Evolutionary conservation across 2,888 invertebrate species (phyloP).

Genomic region (Arge pagana): DNA sequence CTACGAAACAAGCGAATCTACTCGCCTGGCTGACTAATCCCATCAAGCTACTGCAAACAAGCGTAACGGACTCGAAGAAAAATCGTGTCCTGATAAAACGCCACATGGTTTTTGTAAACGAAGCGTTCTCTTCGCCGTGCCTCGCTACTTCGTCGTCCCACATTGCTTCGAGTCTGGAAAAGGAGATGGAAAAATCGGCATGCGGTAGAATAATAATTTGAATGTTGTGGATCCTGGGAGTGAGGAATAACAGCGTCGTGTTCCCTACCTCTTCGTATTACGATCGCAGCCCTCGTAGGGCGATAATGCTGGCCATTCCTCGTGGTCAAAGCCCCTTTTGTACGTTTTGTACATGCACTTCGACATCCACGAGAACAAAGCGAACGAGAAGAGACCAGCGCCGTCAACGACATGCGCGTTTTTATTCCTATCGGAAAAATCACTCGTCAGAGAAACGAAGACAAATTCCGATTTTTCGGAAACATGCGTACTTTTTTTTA

Average conservation of each 20-base stretch:
- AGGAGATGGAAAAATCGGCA: too few species aligned
- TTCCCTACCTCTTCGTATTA: slow-evolving; percentile 60
- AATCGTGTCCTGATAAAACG: slow-evolving; percentile 60
- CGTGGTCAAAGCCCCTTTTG: slow-evolving; percentile 54
- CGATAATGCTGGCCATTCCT: slow-evolving; percentile 56
- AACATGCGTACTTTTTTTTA: slow-evolving; percentile 36
- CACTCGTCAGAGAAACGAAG: too few species aligned
- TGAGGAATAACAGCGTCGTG: too few species aligned
- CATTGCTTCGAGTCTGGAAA: slow-evolving; percentile 60
- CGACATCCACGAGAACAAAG: slow-evolving; percentile 62
- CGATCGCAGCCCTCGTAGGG: slow-evolving; percentile 59
- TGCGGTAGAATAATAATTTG: too few species aligned
- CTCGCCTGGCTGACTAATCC: slow-evolving; percentile 63
- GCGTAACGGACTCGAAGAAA: slow-evolving; percentile 55
- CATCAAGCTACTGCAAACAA: slow-evolving; percentile 53
- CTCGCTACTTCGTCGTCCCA: slow-evolving; percentile 61
- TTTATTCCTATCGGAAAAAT: slow-evolving; percentile 38
- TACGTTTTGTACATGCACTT: slow-evolving; percentile 61
- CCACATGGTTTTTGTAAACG: slow-evolving; percentile 59
- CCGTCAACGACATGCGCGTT: slow-evolving; percentile 56
- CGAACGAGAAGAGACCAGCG: slow-evolving; percentile 60
- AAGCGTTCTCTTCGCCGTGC: slow-evolving; percentile 57
- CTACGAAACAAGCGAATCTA: slow-evolving; percentile 26
- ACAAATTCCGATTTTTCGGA: too few species aligned
- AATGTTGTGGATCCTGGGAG: too few species aligned